phyloP scores from a whole-genome alignment of 2,888 invertebrate genomes.

The Spodoptera littoralis region DNA sequence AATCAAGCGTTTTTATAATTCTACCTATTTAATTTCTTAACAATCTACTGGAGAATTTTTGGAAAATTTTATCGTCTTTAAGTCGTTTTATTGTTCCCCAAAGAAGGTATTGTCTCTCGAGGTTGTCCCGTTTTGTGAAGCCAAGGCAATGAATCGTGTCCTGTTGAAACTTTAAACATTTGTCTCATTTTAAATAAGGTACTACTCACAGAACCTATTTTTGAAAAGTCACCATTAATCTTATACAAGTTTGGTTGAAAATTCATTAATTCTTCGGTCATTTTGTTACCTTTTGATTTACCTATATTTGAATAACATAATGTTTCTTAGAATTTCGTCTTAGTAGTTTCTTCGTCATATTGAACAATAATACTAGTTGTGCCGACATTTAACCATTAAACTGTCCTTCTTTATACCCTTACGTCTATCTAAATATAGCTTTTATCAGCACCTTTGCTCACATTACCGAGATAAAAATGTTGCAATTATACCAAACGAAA shows the following conservation, averaged over 20 bases:
- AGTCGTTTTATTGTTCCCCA: conserved; percentile 48
- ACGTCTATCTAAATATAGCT: no score
- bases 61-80: conserved; percentile 42
- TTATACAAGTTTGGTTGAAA: conserved; percentile 10
- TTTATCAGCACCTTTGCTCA: no score
- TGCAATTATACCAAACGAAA: no score
- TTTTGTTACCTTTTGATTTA: no score
- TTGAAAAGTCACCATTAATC: conserved; percentile 34
- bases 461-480: no score
- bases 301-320: no score
- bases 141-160: conserved; percentile 26
- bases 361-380: no score
- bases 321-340: no score
- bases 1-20: not conserved
- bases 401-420: no score
- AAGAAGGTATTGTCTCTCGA: conserved; percentile 40
- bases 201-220: conserved; percentile 17
- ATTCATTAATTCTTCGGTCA: conserved; percentile 2
- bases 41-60: conserved; percentile 30
- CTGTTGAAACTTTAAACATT: conserved; percentile 45
- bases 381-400: no score
- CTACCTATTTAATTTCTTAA: conserved; percentile 12
- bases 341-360: no score
- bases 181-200: conserved; percentile 34
- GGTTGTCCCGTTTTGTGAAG: conserved; percentile 25